These are phyloP conservation scores for Nannoperca australis DNA, from an alignment of 2,797 vertebrate genomes.

Conservation along the genomic window DNA sequence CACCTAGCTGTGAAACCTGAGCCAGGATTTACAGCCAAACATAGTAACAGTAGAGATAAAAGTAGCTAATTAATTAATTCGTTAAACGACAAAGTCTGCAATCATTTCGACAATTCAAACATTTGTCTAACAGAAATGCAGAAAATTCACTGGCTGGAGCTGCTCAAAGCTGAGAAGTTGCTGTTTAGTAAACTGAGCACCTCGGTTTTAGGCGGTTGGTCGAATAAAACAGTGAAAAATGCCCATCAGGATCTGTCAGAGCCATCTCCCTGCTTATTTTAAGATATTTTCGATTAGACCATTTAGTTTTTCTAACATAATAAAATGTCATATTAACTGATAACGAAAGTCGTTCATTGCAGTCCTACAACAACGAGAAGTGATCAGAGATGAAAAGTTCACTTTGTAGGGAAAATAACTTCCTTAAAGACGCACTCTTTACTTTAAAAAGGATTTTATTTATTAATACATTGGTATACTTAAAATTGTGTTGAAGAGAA, in stretches of 20 bases:
- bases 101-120: neutral
- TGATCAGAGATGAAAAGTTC: neutral
- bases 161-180: neutral
- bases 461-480: constrained; percentile 93
- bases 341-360: neutral
- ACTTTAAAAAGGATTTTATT: constrained; percentile 99
- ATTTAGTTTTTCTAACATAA: neutral
- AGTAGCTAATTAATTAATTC: neutral
- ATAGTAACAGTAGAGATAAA: neutral
- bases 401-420: neutral
- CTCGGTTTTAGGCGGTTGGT: neutral
- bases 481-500: constrained; percentile 94
- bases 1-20: constrained; percentile 46
- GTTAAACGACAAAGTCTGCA: neutral
- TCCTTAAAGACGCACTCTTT: constrained; percentile 67
- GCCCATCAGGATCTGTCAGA: neutral
- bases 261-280: neutral
- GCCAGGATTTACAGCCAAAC: neutral
- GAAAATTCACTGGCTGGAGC: neutral
- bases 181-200: neutral
- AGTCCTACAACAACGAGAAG: neutral
- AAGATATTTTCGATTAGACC: neutral
- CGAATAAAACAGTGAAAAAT: neutral
- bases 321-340: neutral
- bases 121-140: neutral